Conservation (phyloP, 1,140 invertebrate genomes). For the Scaptomyza montana region DNA sequence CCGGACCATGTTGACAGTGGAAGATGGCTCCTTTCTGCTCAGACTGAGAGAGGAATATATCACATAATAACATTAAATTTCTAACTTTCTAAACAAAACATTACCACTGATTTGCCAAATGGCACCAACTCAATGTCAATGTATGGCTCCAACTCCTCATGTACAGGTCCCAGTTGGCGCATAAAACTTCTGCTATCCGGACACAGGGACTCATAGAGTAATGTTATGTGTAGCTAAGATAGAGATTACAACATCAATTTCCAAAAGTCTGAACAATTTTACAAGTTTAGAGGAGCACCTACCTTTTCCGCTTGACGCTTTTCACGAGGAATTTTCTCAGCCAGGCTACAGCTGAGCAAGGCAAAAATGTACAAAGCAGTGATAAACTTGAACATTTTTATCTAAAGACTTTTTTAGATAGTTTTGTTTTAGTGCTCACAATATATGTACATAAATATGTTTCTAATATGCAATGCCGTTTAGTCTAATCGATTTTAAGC, state of each 20-base stretch:
- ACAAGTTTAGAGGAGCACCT: too few relatives aligned
- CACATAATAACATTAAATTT: background rate
- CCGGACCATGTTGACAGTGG: constrained; percentile 87
- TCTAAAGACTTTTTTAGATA: background rate
- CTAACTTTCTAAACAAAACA: background rate
- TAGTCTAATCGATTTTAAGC: constrained; percentile 50
- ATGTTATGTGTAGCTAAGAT: constrained; percentile 66
- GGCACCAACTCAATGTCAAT: constrained; percentile 87
- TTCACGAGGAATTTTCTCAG: constrained; percentile 25
- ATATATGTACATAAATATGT: background rate
- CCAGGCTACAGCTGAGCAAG: constrained; percentile 32
- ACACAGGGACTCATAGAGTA: constrained; percentile 93
- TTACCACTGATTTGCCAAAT: constrained; percentile 91
- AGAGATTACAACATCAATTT: background rate
- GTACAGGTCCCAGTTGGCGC: constrained; percentile 85
- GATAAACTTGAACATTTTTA: constrained; percentile 45
- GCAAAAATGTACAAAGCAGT: constrained; percentile 30
- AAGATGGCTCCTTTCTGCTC: constrained; percentile 85
- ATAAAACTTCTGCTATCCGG: constrained; percentile 90
- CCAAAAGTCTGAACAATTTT: background rate
- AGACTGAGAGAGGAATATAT: constrained; percentile 32
- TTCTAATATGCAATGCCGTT: constrained; percentile 3
- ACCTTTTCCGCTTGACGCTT: constrained; percentile 62
- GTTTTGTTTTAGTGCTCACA: too few relatives aligned
- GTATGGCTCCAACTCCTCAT: constrained; percentile 84